Base-by-base conservation (phyloP, 1,140 invertebrate genomes). In the Babylonia areolata region DNA sequence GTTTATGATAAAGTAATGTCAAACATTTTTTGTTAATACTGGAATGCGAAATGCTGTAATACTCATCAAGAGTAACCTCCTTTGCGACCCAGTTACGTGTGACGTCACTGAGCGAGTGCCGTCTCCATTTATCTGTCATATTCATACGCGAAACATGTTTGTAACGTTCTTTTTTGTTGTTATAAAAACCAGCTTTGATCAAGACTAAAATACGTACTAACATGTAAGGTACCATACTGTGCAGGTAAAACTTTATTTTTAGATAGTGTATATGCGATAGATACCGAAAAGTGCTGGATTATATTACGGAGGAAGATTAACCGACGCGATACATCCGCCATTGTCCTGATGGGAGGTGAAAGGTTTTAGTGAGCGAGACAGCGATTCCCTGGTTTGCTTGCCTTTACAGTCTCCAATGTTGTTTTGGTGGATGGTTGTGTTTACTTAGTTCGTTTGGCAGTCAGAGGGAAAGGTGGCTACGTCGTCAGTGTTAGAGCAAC, bases 311-410 rank as follows among this genome's bases (percentile, higher is more conserved):
- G 58, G 58, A 0, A n/a, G 28, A 64, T 64, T 64, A 64, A 23
- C 58, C 58, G 58, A 23, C 58, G 28, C 58, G 23, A 64, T 64
- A 12, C 58, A 23, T 64, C 58, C 58, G 58, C 58, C 58, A 64
- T 64, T 64, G 58, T 64, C 58, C 58, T 64, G 58, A 64, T 64
- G 58, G 58, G 58, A 64, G 58, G 58, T 64, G 58, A 64, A 64
- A 64, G 58, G 58, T 64, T 64, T 64, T 23, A 64, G 2, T 64
- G 58, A 64, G 58, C 58, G 58, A 2, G 58, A 64, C 58, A 64
- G 28, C 58, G 15, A 64, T 64, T 64, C 28, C 58, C n/a, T 23
- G 28, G 58, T 6, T 64, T 64, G 58, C 9, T 51, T 51, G 46
- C 28, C 15, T 64, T 64, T 64, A 23, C 28, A 12, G 15, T n/a